Conservation (phyloP, 2,113 vertebrate genomes). For the Pteronura brasiliensis region DNA sequence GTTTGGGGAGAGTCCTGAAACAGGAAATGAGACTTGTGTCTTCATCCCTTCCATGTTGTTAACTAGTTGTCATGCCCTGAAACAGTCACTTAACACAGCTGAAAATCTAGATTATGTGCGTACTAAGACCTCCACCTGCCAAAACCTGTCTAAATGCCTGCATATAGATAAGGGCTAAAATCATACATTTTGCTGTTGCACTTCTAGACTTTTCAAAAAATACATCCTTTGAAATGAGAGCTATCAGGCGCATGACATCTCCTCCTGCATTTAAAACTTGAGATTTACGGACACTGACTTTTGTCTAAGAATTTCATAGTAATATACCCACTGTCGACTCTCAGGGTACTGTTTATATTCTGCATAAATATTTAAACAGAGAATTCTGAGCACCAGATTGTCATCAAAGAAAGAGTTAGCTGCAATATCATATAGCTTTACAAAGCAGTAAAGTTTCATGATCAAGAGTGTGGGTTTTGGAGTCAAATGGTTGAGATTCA, state of each 20-base stretch:
- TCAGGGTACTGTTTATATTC: neutral
- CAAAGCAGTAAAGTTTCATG: neutral
- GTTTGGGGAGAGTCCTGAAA: neutral
- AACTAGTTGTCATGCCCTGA: neutral
- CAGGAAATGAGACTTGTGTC: neutral
- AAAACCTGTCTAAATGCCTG: neutral
- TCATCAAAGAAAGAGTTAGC: neutral
- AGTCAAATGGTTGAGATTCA: neutral
- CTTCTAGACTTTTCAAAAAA: constrained; percentile 18
- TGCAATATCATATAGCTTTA: neutral
- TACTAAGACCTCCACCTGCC: neutral
- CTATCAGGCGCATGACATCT: neutral
- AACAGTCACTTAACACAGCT: neutral
- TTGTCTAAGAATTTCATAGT: neutral
- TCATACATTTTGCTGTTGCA: neutral
- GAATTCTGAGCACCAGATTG: neutral
- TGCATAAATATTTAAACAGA: constrained; percentile 8
- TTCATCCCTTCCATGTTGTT: neutral
- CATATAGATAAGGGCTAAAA: neutral
- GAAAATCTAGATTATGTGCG: neutral
- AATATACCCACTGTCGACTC: constrained; percentile 16
- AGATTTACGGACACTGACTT: neutral
- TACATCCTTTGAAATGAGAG: neutral
- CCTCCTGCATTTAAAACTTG: neutral
- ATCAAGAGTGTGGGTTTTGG: neutral